Evolutionary conservation across 2,888 invertebrate genomes (phyloP), one percentile per base, ranked within the genome.

Genomic region (Ornithoptera priamus): DNA sequence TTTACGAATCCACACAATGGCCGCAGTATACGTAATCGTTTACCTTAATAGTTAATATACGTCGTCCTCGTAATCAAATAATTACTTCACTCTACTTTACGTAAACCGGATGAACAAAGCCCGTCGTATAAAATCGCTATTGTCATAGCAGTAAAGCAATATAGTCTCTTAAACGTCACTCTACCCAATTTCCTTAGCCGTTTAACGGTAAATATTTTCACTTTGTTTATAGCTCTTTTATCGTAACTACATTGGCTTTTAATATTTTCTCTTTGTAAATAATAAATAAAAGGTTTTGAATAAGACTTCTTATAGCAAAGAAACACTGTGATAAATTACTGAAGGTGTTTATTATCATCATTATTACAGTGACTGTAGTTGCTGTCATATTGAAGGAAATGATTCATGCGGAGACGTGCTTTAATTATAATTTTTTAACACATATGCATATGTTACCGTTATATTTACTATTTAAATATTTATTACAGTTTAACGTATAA

Each of bases 201-300:
- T 67, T 67, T 67, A 70, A 46, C 57, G 57, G 42, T 62, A 62
- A 12, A 57, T 42, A 61, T 56, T n/a, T 58, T 68, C 59, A 71
- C 68, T 65, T 70, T 71, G 71, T 67, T 71, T 65, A 60, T 30
- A 61, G 71, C 65, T 70, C 50, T 72, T 62, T 69, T 68, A 71
- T 62, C 65, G 57, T 18, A 24, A 62, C 42, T 20, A 62, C 57
- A 57, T 56, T 17, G 61, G 61, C 56, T 36, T 56, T n/a, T 39
- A 67, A 56, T 61, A 36, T 53, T 66, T 62, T 39, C 56, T 67
- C 36, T 10, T 39, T 62, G n/a, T 24, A 50, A 62, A 30, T 30
- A 30, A 30, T 30, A 30, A 50, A 22, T 12, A n/a, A n/a, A n/a
- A 53, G 6, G 7, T 18, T 53, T 53, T 53, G n/a, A 53, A n/a